phyloP scores from a whole-genome alignment of 2,113 vertebrate genomes.

The Arenaria interpres region DNA sequence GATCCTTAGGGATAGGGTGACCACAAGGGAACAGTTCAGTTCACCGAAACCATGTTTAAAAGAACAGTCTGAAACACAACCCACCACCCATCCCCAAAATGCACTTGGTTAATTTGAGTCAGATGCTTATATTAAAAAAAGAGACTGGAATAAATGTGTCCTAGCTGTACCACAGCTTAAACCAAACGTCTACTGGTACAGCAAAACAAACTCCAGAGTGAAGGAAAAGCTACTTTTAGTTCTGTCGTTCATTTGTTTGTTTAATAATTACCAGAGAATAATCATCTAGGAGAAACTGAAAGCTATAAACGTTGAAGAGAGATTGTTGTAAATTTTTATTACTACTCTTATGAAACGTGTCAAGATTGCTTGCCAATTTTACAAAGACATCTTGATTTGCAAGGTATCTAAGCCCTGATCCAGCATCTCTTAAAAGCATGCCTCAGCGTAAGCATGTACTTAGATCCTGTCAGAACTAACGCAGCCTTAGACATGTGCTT shows the following conservation, averaged over 20 bases:
- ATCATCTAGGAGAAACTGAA: neutral
- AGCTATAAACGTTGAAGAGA: neutral
- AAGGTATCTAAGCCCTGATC: neutral
- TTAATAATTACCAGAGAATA: slow-evolving; percentile 30
- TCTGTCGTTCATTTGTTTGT: slow-evolving; percentile 19
- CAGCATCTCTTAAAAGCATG: slow-evolving; percentile 7
- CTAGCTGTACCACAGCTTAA: neutral
- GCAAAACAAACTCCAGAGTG: neutral
- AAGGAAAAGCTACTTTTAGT: slow-evolving; percentile 8
- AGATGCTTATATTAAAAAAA: neutral
- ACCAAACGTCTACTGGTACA: neutral
- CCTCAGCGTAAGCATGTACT: neutral
- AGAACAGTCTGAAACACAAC: neutral
- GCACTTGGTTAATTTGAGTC: slow-evolving; percentile 2
- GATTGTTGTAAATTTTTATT: neutral
- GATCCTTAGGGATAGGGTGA: neutral
- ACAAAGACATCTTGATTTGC: neutral
- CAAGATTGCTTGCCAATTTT: neutral
- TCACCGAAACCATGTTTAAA: neutral
- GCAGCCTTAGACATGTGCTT: neutral
- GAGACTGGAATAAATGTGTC: neutral
- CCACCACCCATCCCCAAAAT: neutral
- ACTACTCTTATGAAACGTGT: neutral
- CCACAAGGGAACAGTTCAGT: neutral
- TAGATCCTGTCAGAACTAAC: neutral